Conservation (phyloP, 2,113 vertebrate species). For the Aldabrachelys gigantea region DNA sequence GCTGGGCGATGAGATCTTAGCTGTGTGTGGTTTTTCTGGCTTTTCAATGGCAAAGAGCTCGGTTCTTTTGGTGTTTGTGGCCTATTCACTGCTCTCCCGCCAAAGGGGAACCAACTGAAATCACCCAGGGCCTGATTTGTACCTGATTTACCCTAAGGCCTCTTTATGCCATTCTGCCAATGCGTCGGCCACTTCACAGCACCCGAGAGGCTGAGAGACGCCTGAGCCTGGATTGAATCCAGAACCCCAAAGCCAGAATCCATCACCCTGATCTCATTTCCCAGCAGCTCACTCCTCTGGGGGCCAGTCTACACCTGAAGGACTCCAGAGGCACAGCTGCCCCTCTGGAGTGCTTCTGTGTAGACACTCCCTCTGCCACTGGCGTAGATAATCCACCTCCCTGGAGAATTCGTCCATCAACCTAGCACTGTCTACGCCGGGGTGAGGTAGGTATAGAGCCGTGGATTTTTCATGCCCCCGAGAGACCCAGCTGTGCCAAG, state of each 20-base stretch:
- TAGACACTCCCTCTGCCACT: not conserved
- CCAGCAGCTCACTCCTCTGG: not conserved
- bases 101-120: not conserved
- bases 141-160: not conserved
- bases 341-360: not conserved
- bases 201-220: not conserved
- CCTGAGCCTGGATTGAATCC: not conserved
- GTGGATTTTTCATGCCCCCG: not conserved
- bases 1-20: not conserved
- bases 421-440: no score
- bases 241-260: not conserved
- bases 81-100: not conserved
- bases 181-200: accelerated
- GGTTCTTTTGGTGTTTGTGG: not conserved
- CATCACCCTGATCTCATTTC: not conserved
- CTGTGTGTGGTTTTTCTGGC: not conserved
- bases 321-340: not conserved
- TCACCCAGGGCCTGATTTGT: not conserved
- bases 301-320: not conserved
- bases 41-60: not conserved
- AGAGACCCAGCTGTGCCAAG: not conserved
- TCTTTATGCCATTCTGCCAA: not conserved
- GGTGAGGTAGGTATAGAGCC: not conserved
- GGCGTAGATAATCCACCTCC: not conserved
- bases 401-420: not conserved